Percentiles rank a stretch among this genome's conserved stretches.
Conservation (phyloP, 2,888 invertebrate species). For the Pyrrhia umbra region DNA sequence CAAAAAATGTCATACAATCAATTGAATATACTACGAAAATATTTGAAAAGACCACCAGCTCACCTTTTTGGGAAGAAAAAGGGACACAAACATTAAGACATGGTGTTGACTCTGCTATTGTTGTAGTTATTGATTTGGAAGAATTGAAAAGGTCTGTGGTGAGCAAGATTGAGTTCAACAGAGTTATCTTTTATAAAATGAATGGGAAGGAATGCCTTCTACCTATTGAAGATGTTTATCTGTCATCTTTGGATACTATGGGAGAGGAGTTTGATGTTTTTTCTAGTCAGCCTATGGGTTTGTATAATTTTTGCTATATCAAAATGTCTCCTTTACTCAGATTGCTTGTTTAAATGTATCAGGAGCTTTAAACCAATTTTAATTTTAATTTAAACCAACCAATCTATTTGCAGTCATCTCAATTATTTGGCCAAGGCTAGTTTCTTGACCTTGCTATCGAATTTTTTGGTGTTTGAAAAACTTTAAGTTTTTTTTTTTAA, state of each 20-base stretch:
- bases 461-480: no score
- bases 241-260: constrained; percentile 74
- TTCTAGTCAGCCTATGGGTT: constrained; percentile 65
- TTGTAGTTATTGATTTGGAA: constrained; percentile 70
- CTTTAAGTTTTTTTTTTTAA: neutral
- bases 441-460: no score
- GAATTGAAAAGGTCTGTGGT: constrained; percentile 71
- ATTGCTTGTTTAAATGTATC: constrained; percentile 23
- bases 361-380: constrained; percentile 7
- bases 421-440: no score
- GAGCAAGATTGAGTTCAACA: constrained; percentile 74
- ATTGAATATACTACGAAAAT: constrained; percentile 77
- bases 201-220: constrained; percentile 68
- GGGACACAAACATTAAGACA: constrained; percentile 56
- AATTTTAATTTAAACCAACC: no score
- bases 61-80: constrained; percentile 75
- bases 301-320: constrained; percentile 31
- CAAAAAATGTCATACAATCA: constrained; percentile 67
- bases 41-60: constrained; percentile 63
- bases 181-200: constrained; percentile 72
- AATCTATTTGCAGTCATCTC: no score
- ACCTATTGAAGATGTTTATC: constrained; percentile 73
- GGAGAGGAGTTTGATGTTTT: constrained; percentile 77
- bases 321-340: neutral
- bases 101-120: constrained; percentile 64